Percentiles rank a stretch among this genome's conserved stretches.
phyloP scores from a whole-genome alignment of 2,888 invertebrate species.

The Himalopsyche tibetana region DNA sequence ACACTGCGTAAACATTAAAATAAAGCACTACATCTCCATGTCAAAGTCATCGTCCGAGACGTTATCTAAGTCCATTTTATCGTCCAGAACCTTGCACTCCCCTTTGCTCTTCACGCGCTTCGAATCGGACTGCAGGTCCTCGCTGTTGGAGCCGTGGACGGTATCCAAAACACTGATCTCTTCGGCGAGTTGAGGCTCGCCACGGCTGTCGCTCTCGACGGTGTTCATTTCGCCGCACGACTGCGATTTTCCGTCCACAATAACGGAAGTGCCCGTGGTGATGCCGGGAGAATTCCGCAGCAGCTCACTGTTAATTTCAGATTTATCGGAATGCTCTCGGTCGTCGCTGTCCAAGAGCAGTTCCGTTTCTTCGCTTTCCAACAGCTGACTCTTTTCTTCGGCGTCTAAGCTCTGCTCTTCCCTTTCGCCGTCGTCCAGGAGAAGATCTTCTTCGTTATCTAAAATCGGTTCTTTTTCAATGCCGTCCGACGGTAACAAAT shows the following conservation, averaged over 20 bases:
- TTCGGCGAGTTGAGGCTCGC: not conserved
- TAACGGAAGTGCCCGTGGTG: not conserved
- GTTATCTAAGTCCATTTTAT: constrained; percentile 67
- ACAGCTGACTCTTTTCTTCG: not conserved
- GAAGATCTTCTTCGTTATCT: not conserved
- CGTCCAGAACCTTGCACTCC: constrained; percentile 49
- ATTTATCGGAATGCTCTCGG: not conserved
- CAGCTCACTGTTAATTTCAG: not conserved
- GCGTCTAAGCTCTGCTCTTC: too few relatives aligned
- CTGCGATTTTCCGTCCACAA: constrained; percentile 18
- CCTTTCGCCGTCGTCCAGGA: not conserved
- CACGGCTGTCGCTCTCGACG: not conserved
- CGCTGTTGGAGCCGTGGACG: not conserved
- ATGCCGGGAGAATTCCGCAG: too few relatives aligned
- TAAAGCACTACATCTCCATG: constrained; percentile 66
- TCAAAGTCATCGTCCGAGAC: constrained; percentile 68
- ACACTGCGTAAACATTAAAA: not conserved
- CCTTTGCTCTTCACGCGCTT: constrained; percentile 15
- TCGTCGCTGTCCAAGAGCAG: constrained; percentile 2
- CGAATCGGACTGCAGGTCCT: not conserved
- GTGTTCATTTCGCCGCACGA: not conserved
- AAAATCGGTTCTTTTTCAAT: not conserved
- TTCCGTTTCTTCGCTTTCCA: not conserved
- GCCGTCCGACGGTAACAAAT: not conserved
- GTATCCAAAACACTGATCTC: not conserved